These are phyloP conservation scores for Octodon degus DNA, from an alignment of 2,113 vertebrate genomes.

Conservation along the genomic window DNA sequence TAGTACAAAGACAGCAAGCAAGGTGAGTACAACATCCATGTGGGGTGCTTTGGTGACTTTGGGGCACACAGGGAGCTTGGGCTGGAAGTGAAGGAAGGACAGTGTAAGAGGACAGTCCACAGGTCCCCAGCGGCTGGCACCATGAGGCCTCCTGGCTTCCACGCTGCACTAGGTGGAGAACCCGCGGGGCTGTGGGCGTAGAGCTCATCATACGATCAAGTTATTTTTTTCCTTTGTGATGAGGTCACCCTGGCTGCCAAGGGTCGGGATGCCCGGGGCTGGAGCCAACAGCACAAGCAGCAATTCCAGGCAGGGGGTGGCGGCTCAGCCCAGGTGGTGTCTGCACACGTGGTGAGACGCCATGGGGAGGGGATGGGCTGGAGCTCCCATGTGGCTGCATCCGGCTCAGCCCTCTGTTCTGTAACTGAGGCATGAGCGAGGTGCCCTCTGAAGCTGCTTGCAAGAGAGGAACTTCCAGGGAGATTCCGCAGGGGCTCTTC, in stretches of 20 bases:
- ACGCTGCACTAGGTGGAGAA: not conserved
- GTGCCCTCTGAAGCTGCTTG: not conserved
- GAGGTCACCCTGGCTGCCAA: fast-evolving
- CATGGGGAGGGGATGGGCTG: fast-evolving
- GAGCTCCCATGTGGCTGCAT: not conserved
- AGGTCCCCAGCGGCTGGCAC: fast-evolving
- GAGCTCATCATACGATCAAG: too few species aligned
- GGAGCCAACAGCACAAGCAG: not conserved
- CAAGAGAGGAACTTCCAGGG: not conserved
- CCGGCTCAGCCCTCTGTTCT: fast-evolving
- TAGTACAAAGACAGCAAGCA: not conserved
- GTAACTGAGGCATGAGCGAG: not conserved
- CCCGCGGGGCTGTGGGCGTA: not conserved
- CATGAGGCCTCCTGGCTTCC: fast-evolving
- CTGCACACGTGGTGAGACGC: not conserved
- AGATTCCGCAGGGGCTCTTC: not conserved
- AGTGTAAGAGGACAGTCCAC: fast-evolving
- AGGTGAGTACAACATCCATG: not conserved
- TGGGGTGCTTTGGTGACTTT: fast-evolving
- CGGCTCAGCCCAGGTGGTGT: not conserved
- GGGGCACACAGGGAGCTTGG: not conserved
- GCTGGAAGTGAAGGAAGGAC: not conserved
- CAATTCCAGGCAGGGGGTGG: not conserved
- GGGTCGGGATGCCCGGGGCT: fast-evolving
- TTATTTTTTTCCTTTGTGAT: not conserved